These are phyloP conservation scores for Megalopta genalis DNA, from an alignment of 1,140 invertebrate genomes.

Conservation along the genomic window DNA sequence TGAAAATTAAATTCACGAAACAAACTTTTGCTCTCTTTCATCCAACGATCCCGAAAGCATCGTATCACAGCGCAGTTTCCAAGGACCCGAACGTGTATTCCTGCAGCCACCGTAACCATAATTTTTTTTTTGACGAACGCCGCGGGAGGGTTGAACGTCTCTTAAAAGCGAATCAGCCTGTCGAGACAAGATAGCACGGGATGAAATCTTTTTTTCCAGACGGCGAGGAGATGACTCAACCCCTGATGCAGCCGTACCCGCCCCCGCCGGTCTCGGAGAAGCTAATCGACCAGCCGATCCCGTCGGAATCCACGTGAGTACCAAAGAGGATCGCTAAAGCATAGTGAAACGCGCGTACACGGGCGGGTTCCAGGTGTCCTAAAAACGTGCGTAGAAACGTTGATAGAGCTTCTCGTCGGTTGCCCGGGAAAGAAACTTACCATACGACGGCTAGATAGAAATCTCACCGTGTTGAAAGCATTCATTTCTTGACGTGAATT, in stretches of 20 bases:
- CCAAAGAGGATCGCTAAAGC: constrained; percentile 6
- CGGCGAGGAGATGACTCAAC: constrained; percentile 81
- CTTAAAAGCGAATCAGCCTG: background rate
- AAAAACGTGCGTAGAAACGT: background rate
- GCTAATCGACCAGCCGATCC: constrained; percentile 85
- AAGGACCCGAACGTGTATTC: too few relatives aligned
- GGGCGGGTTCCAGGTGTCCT: background rate
- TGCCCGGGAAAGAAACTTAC: constrained; percentile 7
- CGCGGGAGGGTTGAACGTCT: background rate
- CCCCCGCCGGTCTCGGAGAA: constrained; percentile 84
- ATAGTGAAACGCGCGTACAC: background rate
- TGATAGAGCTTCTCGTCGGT: constrained; percentile 19
- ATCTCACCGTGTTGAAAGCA: constrained; percentile 30
- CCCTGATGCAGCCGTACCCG: constrained; percentile 86
- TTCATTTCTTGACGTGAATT: constrained; percentile 56
- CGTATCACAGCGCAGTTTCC: too few relatives aligned
- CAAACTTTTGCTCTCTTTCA: too few relatives aligned
- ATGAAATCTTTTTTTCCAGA: constrained; percentile 52
- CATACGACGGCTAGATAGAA: constrained; percentile 29
- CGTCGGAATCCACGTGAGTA: constrained; percentile 88
- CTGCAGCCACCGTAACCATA: too few relatives aligned
- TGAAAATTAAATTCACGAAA: too few relatives aligned
- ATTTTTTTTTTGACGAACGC: too few relatives aligned
- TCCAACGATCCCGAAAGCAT: too few relatives aligned
- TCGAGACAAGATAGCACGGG: background rate